Percentiles rank a stretch among this genome's conserved stretches.
These are phyloP conservation scores for Eurytoma californica DNA, from an alignment of 2,888 invertebrate genomes.

Conservation along the genomic window DNA sequence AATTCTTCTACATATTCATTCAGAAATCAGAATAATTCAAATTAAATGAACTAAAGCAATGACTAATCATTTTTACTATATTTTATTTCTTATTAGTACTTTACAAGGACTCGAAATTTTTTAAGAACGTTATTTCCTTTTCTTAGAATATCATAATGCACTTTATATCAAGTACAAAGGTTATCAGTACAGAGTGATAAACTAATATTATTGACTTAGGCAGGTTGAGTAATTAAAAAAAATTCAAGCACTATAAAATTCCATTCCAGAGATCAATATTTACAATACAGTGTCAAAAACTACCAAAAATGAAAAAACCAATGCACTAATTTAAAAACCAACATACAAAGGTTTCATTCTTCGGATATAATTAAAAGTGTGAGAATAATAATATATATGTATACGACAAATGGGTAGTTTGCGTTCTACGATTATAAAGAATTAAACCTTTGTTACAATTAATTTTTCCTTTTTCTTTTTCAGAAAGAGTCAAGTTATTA, in stretches of 20 bases:
- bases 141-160: conserved; percentile 14
- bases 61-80: too few species aligned
- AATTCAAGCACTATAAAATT: conserved; percentile 20
- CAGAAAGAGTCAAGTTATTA: neutral
- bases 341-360: conserved; percentile 30
- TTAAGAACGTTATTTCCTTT: neutral
- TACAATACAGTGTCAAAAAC: conserved; percentile 35
- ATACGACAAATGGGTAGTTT: too few species aligned
- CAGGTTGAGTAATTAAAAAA: conserved; percentile 14
- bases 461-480: conserved; percentile 7
- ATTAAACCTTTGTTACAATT: conserved; percentile 15
- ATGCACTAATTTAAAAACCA: conserved; percentile 38
- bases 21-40: too few species aligned
- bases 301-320: conserved; percentile 52
- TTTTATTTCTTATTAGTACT: too few species aligned
- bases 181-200: too few species aligned
- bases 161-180: neutral
- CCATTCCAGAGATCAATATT: conserved; percentile 49
- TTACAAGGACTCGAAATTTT: too few species aligned
- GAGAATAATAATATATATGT: too few species aligned
- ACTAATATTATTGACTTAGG: conserved; percentile 10
- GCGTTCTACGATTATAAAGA: neutral
- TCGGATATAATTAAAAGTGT: neutral
- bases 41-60: too few species aligned
- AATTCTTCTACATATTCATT: too few species aligned